Percentiles rank a stretch among this genome's conserved stretches.
Evolutionary conservation across 2,113 vertebrate species (phyloP).

Genomic region (Alexandromys fortis): DNA sequence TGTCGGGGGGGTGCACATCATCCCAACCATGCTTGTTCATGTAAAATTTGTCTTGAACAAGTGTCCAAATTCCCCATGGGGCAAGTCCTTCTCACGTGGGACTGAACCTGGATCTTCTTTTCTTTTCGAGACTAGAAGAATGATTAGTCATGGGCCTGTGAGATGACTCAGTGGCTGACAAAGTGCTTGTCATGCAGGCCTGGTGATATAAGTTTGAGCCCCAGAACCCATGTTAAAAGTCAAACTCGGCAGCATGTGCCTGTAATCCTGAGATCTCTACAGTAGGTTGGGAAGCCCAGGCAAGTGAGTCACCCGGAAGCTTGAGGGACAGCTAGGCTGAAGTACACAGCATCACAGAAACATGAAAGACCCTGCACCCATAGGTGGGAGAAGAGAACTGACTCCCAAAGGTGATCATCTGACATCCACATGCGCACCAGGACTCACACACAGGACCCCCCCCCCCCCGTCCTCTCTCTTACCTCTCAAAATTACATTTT

Average conservation of each 20-base stretch:
- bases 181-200: neutral
- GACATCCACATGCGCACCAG: neutral
- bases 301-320: neutral
- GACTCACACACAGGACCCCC: neutral
- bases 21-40: accelerated
- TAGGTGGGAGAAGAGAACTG: neutral
- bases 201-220: neutral
- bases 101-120: neutral
- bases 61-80: neutral
- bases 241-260: neutral
- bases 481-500: neutral
- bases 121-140: neutral
- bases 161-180: neutral
- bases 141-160: neutral
- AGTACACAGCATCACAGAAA: neutral
- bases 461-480: neutral
- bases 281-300: neutral
- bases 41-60: neutral
- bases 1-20: accelerated
- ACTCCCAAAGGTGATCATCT: neutral
- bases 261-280: neutral
- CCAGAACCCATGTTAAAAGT: neutral
- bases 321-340: neutral
- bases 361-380: neutral
- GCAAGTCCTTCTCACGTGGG: neutral